Percentiles rank a stretch among this genome's conserved stretches.
These are phyloP conservation scores for Uloborus plumipes DNA, from an alignment of 2,888 invertebrate species.

Conservation along the genomic window DNA sequence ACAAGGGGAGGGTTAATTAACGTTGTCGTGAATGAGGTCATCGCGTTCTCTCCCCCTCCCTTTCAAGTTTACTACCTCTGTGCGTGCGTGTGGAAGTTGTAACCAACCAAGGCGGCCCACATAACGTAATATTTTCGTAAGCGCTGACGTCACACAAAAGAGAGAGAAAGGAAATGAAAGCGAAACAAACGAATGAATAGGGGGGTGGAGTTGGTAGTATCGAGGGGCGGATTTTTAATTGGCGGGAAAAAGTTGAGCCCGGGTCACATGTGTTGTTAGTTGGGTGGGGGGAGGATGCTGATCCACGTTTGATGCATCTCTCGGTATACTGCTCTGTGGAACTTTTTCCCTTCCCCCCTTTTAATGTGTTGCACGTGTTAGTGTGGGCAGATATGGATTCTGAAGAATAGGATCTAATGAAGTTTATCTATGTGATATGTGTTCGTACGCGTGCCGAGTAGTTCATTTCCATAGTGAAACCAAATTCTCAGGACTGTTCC, in stretches of 20 bases:
- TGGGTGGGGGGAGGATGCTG: too few relatives aligned
- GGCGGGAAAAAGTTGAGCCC: slow-evolving; percentile 49
- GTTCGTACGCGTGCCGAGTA: too few relatives aligned
- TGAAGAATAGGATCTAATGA: too few relatives aligned
- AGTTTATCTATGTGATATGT: too few relatives aligned
- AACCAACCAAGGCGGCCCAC: slow-evolving; percentile 18
- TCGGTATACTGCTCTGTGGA: too few relatives aligned
- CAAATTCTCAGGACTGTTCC: too few relatives aligned
- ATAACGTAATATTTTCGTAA: slow-evolving; percentile 55
- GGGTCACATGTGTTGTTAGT: slow-evolving; percentile 26
- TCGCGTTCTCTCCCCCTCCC: slow-evolving; percentile 38
- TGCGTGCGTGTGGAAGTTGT: slow-evolving; percentile 52
- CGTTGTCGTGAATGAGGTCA: slow-evolving; percentile 64
- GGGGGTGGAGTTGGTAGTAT: slow-evolving; percentile 9
- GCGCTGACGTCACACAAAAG: slow-evolving; percentile 40
- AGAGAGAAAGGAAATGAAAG: slow-evolving; percentile 57
- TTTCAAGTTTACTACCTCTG: slow-evolving; percentile 13
- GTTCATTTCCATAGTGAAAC: too few relatives aligned
- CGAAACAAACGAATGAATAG: slow-evolving; percentile 57
- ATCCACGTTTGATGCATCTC: too few relatives aligned
- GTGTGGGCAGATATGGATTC: too few relatives aligned
- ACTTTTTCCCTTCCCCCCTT: too few relatives aligned
- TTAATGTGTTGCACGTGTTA: too few relatives aligned
- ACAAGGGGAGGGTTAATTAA: slow-evolving; percentile 52
- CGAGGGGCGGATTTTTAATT: slow-evolving; percentile 52